phyloP scores from a whole-genome alignment of 1,140 invertebrate species.

The Hyposmocoma kahamanoa region DNA sequence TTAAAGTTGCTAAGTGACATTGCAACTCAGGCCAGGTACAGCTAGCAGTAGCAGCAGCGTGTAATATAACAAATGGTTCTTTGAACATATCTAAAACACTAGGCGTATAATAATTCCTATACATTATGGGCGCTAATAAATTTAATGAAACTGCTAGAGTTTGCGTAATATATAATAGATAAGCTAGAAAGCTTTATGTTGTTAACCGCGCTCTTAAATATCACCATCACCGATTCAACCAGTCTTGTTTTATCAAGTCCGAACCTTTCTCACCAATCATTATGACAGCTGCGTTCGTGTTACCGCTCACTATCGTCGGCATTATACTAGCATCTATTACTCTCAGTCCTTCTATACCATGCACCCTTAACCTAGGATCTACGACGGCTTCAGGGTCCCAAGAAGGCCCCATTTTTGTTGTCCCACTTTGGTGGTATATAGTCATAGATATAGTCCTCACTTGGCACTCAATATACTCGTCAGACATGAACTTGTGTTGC shows the following conservation, averaged over 20 bases:
- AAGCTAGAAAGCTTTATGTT: too few species aligned
- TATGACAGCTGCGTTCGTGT: conserved; percentile 89
- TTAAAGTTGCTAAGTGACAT: too few species aligned
- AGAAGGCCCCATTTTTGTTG: conserved; percentile 88
- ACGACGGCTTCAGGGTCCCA: conserved; percentile 86
- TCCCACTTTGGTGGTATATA: conserved; percentile 88
- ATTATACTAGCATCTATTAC: conserved; percentile 93
- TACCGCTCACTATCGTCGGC: conserved; percentile 88
- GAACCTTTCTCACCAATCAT: conserved; percentile 92
- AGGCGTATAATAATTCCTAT: too few species aligned
- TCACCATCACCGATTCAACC: conserved; percentile 61
- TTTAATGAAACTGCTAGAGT: too few species aligned
- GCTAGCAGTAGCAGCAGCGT: too few species aligned
- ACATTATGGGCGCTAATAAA: too few species aligned
- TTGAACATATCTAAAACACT: too few species aligned
- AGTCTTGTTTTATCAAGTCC: conserved; percentile 86
- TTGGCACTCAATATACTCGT: conserved; percentile 90
- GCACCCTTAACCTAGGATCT: conserved; percentile 84
- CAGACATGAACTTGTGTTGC: conserved; percentile 80
- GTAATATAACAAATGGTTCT: too few species aligned
- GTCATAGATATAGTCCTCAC: conserved; percentile 90
- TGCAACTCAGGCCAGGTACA: too few species aligned
- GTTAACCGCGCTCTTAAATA: neutral
- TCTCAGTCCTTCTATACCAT: conserved; percentile 84
- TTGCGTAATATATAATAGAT: too few species aligned